These are phyloP conservation scores for Arion vulgaris DNA, from an alignment of 1,140 invertebrate genomes.

Conservation along the genomic window DNA sequence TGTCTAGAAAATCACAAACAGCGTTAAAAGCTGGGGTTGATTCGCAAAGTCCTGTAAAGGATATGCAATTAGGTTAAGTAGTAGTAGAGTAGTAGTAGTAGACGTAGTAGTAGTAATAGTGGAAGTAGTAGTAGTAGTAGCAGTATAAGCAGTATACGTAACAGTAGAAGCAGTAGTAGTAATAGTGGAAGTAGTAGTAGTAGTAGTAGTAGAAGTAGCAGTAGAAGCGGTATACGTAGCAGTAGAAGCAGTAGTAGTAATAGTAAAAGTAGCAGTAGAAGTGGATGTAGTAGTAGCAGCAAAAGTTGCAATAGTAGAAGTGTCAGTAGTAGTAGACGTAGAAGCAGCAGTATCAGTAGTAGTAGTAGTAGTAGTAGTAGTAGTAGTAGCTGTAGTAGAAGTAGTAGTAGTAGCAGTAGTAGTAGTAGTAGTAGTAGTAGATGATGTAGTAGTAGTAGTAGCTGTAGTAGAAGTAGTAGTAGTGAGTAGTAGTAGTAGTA, in stretches of 20 bases:
- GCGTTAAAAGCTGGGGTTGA: no score
- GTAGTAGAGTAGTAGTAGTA: background rate
- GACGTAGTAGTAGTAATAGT: background rate
- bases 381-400: conserved; percentile 2
- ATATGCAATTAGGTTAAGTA: no score
- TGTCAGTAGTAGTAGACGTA: background rate
- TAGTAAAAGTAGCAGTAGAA: background rate
- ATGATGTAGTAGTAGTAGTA: background rate
- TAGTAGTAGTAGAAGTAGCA: background rate
- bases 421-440: conserved; percentile 1
- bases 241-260: background rate
- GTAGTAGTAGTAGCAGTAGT: conserved; percentile 8
- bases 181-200: background rate
- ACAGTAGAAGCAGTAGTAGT: background rate
- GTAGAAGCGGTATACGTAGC: background rate
- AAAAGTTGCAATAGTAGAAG: background rate
- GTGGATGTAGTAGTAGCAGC: background rate
- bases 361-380: conserved; percentile 12
- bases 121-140: background rate
- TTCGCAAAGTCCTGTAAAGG: no score
- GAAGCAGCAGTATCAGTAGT: background rate
- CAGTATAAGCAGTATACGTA: background rate
- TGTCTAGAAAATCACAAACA: no score
- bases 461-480: background rate
- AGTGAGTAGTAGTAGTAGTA: background rate